These are phyloP conservation scores for Decapterus maruadsi DNA, from an alignment of 2,797 vertebrate genomes.

Conservation along the genomic window DNA sequence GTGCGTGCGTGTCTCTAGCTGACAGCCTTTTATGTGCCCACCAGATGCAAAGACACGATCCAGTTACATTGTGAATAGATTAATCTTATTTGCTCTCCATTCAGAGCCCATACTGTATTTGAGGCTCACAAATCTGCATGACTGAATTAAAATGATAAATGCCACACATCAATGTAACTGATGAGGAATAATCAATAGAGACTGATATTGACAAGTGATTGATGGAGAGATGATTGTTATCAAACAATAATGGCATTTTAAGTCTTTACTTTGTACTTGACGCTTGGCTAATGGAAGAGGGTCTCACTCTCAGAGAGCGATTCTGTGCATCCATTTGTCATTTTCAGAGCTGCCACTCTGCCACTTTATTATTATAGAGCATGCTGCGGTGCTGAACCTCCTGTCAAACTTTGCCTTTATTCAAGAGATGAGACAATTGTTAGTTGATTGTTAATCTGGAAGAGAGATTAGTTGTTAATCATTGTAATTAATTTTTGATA, in stretches of 20 bases:
- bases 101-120: conserved; percentile 3
- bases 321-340: conserved; percentile 50
- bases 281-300: conserved; percentile 23
- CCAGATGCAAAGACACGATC: conserved; percentile 33
- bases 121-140: conserved; percentile 6
- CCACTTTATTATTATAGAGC: conserved; percentile 15
- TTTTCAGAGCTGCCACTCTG: conserved; percentile 19
- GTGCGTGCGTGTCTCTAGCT: conserved; percentile 4
- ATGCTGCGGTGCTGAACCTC: conserved; percentile 31
- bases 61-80: conserved; percentile 38
- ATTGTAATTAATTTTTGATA: conserved; percentile 11
- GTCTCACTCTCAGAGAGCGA: conserved; percentile 15
- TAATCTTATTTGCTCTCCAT: conserved; percentile 33
- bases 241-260: conserved; percentile 15
- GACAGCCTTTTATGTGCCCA: conserved; percentile 31
- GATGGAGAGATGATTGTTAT: conserved; percentile 34
- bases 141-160: conserved; percentile 27
- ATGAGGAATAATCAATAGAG: conserved; percentile 22
- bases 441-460: conserved; percentile 2
- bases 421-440: neutral
- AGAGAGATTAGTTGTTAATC: neutral
- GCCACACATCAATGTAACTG: conserved; percentile 14
- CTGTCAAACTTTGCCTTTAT: conserved; percentile 22
- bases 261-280: conserved; percentile 19
- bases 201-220: conserved; percentile 34